Base-by-base conservation (phyloP, 1,140 invertebrate genomes). In the Acromyrmex echinatior region DNA sequence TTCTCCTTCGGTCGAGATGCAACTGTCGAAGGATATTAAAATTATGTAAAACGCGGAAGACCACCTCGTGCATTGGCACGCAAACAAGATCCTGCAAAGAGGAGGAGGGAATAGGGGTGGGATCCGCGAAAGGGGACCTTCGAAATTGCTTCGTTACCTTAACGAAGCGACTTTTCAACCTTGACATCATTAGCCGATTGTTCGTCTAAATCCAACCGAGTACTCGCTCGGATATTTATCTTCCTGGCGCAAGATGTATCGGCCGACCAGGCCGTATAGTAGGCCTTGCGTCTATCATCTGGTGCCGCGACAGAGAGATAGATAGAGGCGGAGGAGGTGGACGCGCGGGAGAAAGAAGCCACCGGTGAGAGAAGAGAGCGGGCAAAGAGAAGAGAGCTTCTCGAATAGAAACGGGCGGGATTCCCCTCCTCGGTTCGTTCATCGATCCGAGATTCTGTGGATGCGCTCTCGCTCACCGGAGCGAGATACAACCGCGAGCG, bases 171-270 rank as follows among this genome's bases (percentile, higher is more conserved):
- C 77, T 87, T 70, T 66, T 90, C 87, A 91, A 88, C 89, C 90
- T 91, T 91, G 89, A 90, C 89, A 90, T 88, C 89, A 91, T 91
- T 90, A 90, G 78, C 66, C 89, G 89, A 91, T 91, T 91, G 89
- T 91, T 90, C 89, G 86, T 88, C 81, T 90, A 91, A 87, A 84
- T 86, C 71, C 82, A 81, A 56, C 74, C 71, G 71, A 45, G 81
- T 84, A 76, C 81, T 35, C 66, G 87, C 65, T 78, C 35, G 66
- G 51, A 84, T 71, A 91, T 91, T 91, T 88, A 91, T 91, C 90
- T 91, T 90, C 74, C 58, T 74, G 53, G 86, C 73, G 89, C 78
- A 84, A 91, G 87, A 91, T 84, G 82, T 90, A 91, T 90, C 87
- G 89, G 28, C 53, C 73, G 78, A 21, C 87, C 65, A 14, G 45